phyloP scores from a whole-genome alignment of 1,140 invertebrate species.

The Ladona fulva region DNA sequence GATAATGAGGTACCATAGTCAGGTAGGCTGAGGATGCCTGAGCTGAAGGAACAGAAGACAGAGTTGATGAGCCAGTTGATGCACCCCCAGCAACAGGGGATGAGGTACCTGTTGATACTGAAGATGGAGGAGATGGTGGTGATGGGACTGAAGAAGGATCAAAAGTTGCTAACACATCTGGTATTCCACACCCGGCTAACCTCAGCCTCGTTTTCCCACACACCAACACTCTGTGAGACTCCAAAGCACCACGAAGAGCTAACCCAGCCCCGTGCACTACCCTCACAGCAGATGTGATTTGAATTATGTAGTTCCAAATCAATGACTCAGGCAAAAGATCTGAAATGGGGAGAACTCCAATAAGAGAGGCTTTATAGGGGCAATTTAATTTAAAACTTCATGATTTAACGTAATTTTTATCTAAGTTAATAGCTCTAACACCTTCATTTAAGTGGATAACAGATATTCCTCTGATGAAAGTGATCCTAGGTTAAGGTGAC shows the following conservation, averaged over 20 bases:
- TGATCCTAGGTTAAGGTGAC: too few relatives aligned
- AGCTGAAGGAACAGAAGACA: background rate
- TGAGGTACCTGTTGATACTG: background rate
- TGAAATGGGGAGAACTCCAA: slow-evolving; percentile 21
- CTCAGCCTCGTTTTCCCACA: slow-evolving; percentile 45
- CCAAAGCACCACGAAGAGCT: slow-evolving; percentile 56
- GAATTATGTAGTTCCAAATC: slow-evolving; percentile 93
- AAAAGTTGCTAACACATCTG: slow-evolving; percentile 69
- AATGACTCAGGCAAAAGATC: slow-evolving; percentile 76
- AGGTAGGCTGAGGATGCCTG: background rate
- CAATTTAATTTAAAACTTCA: too few relatives aligned
- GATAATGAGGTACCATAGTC: slow-evolving; percentile 64
- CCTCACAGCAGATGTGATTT: slow-evolving; percentile 87
- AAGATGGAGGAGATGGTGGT: slow-evolving; percentile 34
- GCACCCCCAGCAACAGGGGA: background rate
- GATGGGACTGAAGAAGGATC: slow-evolving; percentile 55
- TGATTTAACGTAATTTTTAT: too few relatives aligned
- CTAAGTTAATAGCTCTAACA: too few relatives aligned
- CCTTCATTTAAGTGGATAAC: background rate
- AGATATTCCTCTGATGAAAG: too few relatives aligned
- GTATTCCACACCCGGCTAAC: slow-evolving; percentile 71
- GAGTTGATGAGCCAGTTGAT: background rate
- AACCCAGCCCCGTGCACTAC: slow-evolving; percentile 76
- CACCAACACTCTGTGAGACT: slow-evolving; percentile 83
- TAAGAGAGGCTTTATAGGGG: too few relatives aligned